Base-by-base conservation (phyloP, 2,797 vertebrate genomes). In the Silurus lanzhouensis region DNA sequence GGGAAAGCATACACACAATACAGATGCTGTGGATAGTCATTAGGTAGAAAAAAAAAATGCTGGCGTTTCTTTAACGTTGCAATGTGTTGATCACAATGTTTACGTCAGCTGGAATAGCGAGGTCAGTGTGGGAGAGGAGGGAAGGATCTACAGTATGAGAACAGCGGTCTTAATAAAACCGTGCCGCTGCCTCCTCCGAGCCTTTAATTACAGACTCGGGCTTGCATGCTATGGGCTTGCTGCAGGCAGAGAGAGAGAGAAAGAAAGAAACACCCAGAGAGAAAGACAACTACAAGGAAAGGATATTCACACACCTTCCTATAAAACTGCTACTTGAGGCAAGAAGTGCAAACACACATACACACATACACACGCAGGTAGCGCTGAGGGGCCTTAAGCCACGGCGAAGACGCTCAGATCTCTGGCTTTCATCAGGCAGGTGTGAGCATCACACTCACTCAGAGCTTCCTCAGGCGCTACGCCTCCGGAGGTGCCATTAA, bases 141-240 rank as follows among this genome's bases (percentile, higher is more conserved):
- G 64, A 64, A 20, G 10, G 27, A 48, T 58, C 64, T 48, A 52
- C 48, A 52, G 48, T 52, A 58, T 80, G 48, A 70, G 38, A 83
- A 74, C 31, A 20, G 22, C 58, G 88, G 89, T 90, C 89, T 89
- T 93, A 91, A 93, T 92, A 92, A 91, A 93, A 89, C 89, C 22
- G 58, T 20, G 55, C 81, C 60, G 48, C 91, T 90, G 91, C 90
- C 86, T 87, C 90, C 92, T 88, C 89, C 89, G 90, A 91, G 93
- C 88, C 90, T 89, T 90, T 94, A 94, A 95, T 95, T 94, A 94
- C 89, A 94, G 93, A 90, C 90, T 93, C n/a, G 70, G 91, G 78
- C 91, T 92, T 93, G 91, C 93, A 71, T 5, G 58, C 38, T 63
- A 38, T 70, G 66, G 52, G 81, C 66, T 82, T n/a, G 81, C 81